Evolutionary conservation across 2,113 vertebrate genomes (phyloP).

Genomic region (Otolemur garnettii): DNA sequence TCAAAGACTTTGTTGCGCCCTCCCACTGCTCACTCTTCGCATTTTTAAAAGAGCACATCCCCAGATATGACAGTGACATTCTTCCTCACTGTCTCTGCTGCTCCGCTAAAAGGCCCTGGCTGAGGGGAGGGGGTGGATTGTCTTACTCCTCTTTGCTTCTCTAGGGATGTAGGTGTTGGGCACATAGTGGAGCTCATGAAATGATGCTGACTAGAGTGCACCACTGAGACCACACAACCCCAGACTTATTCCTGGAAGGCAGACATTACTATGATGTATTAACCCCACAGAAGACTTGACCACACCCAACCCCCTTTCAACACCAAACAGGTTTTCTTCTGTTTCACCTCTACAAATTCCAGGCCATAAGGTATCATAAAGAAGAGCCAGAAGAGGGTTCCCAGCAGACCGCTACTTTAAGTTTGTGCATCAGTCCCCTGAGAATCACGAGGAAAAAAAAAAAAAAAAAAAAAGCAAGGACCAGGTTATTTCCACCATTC

Average conservation of each 20-base stretch:
- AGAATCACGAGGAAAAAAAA: not conserved
- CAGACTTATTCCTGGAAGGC: conserved; percentile 3
- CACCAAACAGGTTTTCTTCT: conserved; percentile 36
- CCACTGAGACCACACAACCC: not conserved
- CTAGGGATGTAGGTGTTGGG: no score
- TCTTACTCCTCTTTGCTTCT: not conserved
- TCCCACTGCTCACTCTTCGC: not conserved
- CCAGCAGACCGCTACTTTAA: not conserved
- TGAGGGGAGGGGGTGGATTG: not conserved
- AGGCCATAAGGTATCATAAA: not conserved
- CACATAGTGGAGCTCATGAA: not conserved
- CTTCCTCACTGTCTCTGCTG: not conserved
- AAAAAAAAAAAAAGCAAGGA: conserved; percentile 21
- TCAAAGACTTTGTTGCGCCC: not conserved
- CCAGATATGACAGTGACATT: not conserved
- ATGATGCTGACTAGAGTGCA: not conserved
- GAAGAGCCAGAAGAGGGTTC: not conserved
- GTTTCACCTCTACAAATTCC: not conserved
- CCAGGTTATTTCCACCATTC: conserved; percentile 26
- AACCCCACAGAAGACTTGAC: not conserved
- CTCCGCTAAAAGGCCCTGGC: not conserved
- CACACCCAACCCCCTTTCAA: conserved; percentile 36
- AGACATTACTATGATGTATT: conserved; percentile 1
- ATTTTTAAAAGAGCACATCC: not conserved
- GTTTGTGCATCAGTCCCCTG: not conserved